These are phyloP conservation scores for Zhengitettix transpicula DNA, from an alignment of 2,888 invertebrate species.

Conservation along the genomic window DNA sequence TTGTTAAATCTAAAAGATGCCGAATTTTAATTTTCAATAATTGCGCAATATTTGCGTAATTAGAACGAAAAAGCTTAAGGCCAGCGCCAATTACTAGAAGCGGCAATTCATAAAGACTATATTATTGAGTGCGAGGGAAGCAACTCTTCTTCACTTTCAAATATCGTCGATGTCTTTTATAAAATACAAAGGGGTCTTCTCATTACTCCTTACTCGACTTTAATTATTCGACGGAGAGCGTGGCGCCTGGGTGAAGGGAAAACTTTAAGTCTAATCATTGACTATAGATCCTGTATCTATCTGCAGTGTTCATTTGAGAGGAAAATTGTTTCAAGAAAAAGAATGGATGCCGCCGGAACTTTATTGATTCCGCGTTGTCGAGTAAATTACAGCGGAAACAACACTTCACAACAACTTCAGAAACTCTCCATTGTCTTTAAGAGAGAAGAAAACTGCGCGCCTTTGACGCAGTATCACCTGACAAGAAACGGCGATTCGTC, in stretches of 20 bases:
- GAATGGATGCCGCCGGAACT: neutral
- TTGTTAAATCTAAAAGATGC: too few species aligned
- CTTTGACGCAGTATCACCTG: too few species aligned
- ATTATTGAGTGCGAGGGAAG: neutral
- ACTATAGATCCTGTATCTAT: slow-evolving; percentile 2
- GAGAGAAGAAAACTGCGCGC: too few species aligned
- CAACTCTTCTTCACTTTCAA: slow-evolving; percentile 6
- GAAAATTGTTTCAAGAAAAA: neutral
- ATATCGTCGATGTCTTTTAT: slow-evolving; percentile 11
- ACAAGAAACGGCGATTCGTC: too few species aligned
- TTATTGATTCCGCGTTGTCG: neutral
- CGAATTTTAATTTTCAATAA: too few species aligned
- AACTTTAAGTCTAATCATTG: slow-evolving; percentile 1
- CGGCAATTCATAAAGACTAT: too few species aligned
- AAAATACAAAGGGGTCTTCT: slow-evolving; percentile 11
- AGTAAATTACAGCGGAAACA: too few species aligned
- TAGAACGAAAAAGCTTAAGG: too few species aligned
- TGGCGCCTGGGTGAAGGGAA: neutral
- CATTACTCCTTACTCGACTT: slow-evolving; percentile 11
- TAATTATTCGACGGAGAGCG: slow-evolving; percentile 10
- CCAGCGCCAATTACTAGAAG: too few species aligned
- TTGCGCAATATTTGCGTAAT: too few species aligned
- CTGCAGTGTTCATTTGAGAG: slow-evolving; percentile 4
- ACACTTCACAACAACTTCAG: too few species aligned
- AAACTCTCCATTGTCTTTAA: too few species aligned